A percentile compares a stretch with the other conserved stretches of the same genome.
These are phyloP conservation scores for Pogonomyrmex barbatus DNA, from an alignment of 1,140 invertebrate species.

Conservation along the genomic window DNA sequence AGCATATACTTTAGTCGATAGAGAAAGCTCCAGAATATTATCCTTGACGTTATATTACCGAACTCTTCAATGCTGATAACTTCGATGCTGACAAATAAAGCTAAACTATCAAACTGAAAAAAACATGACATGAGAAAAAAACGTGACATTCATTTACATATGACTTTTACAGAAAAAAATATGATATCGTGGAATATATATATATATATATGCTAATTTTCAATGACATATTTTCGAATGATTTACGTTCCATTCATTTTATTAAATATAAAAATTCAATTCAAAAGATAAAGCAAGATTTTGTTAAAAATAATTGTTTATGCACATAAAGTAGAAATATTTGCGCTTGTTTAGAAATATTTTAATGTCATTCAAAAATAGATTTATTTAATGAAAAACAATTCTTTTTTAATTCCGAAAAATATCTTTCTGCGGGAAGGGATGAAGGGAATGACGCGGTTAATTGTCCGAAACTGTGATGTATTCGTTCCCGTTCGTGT, in stretches of 20 bases:
- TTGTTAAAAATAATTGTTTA: constrained; percentile 12
- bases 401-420: not conserved
- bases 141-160: not conserved
- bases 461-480: constrained; percentile 31
- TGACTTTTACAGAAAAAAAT: constrained; percentile 1
- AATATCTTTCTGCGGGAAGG: not conserved
- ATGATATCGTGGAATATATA: not conserved
- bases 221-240: not conserved
- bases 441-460: not conserved
- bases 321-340: not conserved
- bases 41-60: not conserved
- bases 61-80: constrained; percentile 4
- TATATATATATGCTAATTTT: not conserved
- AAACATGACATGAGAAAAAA: not conserved
- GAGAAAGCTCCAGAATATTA: constrained; percentile 33
- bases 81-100: not conserved
- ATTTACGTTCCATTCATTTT: not conserved
- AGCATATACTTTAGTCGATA: constrained; percentile 9
- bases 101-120: constrained; percentile 13
- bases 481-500: constrained; percentile 18
- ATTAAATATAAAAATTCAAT: constrained; percentile 13
- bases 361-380: not conserved
- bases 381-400: not conserved
- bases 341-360: not conserved
- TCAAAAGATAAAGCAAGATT: not conserved